Evolutionary conservation across 1,140 invertebrate genomes (phyloP).

Genomic region (Temnothorax nylanderi): DNA sequence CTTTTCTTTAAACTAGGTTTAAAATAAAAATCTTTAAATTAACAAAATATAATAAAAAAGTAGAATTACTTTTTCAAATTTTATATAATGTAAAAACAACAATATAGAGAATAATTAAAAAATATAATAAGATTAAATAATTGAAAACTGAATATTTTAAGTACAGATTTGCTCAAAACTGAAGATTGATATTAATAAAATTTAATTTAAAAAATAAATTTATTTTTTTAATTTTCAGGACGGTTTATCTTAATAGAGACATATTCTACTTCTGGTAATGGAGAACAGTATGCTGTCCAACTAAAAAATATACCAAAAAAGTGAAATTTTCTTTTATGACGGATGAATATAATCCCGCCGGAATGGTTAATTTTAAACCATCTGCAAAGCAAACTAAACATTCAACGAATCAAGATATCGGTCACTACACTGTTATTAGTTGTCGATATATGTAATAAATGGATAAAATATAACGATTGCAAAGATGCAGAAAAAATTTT

Average conservation of each 20-base stretch:
- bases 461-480: slow-evolving; percentile 9
- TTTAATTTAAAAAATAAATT: neutral
- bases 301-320: too few species aligned
- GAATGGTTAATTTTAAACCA: too few species aligned
- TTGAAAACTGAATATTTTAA: too few species aligned
- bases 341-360: too few species aligned
- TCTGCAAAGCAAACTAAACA: too few species aligned
- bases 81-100: too few species aligned
- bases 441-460: neutral
- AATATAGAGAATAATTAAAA: too few species aligned
- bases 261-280: neutral
- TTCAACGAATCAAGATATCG: neutral
- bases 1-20: neutral
- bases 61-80: neutral
- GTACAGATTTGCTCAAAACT: neutral
- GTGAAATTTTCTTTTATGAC: too few species aligned
- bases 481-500: neutral
- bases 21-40: too few species aligned
- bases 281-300: too few species aligned
- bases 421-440: slow-evolving; percentile 4
- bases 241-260: neutral
- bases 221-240: neutral
- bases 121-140: neutral
- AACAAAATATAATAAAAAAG: neutral
- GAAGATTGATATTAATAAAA: neutral